Conservation (phyloP, 2,797 vertebrate species). For the Halcyon chelicuti region DNA sequence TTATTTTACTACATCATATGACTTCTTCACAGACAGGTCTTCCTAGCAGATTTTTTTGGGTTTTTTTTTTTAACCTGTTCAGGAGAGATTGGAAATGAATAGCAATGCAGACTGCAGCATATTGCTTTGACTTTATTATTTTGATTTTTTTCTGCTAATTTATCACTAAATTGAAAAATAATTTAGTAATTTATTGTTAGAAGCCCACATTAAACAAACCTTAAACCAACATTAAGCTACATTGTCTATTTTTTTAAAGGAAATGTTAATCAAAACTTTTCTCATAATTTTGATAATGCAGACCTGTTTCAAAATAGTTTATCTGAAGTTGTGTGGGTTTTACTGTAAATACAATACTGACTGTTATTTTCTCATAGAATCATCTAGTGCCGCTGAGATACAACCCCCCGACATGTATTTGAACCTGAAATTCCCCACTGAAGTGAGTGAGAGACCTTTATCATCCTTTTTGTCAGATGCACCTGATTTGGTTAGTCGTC, state of each 20-base stretch:
- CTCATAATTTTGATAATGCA: not conserved
- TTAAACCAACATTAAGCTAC: not conserved
- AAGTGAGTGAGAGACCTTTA: slow-evolving; percentile 28
- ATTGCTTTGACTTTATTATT: not conserved
- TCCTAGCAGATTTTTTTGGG: not conserved
- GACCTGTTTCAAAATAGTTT: not conserved
- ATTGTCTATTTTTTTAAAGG: not conserved
- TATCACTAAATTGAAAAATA: not conserved
- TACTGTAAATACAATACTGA: not conserved
- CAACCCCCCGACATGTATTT: slow-evolving; percentile 64
- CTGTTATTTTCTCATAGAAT: slow-evolving; percentile 68
- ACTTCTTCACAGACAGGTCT: not conserved
- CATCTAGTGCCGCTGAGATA: not conserved
- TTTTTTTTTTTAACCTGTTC: not conserved
- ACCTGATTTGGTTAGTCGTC: slow-evolving; percentile 60
- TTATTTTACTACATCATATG: not conserved
- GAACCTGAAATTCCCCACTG: slow-evolving; percentile 54
- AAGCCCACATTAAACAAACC: not conserved
- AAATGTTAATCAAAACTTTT: not conserved
- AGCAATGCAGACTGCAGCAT: not conserved
- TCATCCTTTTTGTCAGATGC: not conserved
- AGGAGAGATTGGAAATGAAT: not conserved
- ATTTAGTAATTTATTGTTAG: not conserved
- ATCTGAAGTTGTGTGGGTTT: not conserved
- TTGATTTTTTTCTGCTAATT: not conserved